Conservation (phyloP, 2,797 vertebrate species). For the Sebastes glaucus region DNA sequence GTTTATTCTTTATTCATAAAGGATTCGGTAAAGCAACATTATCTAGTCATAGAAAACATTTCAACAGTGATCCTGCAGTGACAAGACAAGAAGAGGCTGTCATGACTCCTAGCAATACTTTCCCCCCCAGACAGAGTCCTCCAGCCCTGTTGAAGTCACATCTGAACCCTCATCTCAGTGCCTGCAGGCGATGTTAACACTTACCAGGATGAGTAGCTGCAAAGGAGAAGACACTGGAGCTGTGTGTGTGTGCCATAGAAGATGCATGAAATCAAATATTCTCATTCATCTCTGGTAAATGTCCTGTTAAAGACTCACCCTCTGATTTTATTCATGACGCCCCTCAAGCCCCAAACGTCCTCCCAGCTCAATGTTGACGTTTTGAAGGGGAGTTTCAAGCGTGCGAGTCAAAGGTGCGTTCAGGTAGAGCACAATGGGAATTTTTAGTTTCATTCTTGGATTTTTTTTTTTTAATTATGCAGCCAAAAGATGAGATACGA, state of each 20-base stretch:
- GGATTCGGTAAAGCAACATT: not conserved
- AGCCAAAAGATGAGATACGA: too few relatives aligned
- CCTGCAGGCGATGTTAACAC: conserved; percentile 29
- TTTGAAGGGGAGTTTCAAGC: not conserved
- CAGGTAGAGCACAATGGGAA: not conserved
- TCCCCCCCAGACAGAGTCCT: not conserved
- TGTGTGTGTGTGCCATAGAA: not conserved
- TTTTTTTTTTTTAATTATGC: too few relatives aligned
- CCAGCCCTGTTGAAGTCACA: conserved; percentile 14
- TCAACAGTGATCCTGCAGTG: not conserved
- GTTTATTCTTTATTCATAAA: not conserved
- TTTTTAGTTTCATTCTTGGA: too few relatives aligned
- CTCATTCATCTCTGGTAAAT: conserved; percentile 4
- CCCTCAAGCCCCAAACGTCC: not conserved
- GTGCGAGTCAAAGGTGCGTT: not conserved
- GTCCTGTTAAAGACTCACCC: not conserved
- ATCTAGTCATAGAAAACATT: not conserved
- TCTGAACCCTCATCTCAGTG: conserved; percentile 23
- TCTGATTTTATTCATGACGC: not conserved
- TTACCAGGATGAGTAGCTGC: conserved; percentile 10
- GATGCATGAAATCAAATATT: not conserved
- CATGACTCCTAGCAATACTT: conserved; percentile 20
- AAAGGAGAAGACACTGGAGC: not conserved
- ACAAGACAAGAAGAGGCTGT: conserved; percentile 20
- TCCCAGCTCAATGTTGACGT: not conserved